A percentile compares a stretch with the other conserved stretches of the same genome.
Evolutionary conservation across 2,797 vertebrate species (phyloP).

Genomic region (Gymnoscopelus microlampas): DNA sequence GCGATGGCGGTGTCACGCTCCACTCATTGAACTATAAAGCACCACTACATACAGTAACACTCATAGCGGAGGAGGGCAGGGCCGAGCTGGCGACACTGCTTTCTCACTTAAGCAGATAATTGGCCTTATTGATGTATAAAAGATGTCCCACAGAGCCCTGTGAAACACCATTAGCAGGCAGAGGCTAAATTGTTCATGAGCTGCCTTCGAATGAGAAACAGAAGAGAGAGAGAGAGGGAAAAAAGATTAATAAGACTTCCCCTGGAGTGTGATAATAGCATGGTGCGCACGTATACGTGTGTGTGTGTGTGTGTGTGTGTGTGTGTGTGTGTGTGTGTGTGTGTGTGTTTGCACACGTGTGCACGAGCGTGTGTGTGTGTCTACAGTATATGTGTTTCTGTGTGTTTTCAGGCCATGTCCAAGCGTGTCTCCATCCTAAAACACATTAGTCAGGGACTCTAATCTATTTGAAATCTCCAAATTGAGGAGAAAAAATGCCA

Average conservation of each 20-base stretch:
- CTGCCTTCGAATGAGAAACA: conserved; percentile 89
- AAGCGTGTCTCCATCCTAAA: conserved; percentile 71
- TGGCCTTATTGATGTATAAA: conserved; percentile 99
- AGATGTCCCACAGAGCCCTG: conserved; percentile 94
- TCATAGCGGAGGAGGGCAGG: conserved; percentile 66
- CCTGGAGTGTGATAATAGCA: conserved; percentile 89
- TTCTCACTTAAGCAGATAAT: conserved; percentile 98
- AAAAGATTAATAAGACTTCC: conserved; percentile 94
- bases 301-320: conserved; percentile 56
- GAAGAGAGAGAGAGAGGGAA: conserved; percentile 72
- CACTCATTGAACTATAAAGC: conserved; percentile 22
- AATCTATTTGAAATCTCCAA: conserved; percentile 70
- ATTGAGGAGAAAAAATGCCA: conserved; percentile 62
- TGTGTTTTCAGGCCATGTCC: conserved; percentile 80
- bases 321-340: conserved; percentile 43
- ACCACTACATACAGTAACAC: conserved; percentile 47
- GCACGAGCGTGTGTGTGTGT: neutral
- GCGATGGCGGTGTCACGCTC: conserved; percentile 31
- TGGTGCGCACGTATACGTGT: conserved; percentile 28
- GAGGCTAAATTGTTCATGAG: conserved; percentile 97
- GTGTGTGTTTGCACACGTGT: conserved; percentile 14
- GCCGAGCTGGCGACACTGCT: conserved; percentile 88
- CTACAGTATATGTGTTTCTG: neutral
- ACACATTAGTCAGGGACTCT: conserved; percentile 65
- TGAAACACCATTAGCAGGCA: conserved; percentile 98